These are phyloP conservation scores for Aleadryas rufinucha DNA, from an alignment of 2,113 vertebrate species.

Conservation along the genomic window DNA sequence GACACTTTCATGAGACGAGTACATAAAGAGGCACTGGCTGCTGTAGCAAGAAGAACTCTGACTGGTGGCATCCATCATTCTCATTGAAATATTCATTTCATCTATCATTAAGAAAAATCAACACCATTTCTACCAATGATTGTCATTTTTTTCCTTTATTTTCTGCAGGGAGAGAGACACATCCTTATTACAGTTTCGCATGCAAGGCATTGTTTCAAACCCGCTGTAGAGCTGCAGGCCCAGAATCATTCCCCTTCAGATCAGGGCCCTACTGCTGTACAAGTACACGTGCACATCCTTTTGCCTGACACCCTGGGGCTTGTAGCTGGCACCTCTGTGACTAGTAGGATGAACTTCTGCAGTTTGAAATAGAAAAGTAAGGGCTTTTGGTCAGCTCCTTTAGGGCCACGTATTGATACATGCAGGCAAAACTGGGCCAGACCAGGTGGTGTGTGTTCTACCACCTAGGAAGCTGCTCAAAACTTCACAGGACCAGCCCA, in stretches of 20 bases:
- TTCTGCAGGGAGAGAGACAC: neutral
- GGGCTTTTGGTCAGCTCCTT: neutral
- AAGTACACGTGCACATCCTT: fast-evolving
- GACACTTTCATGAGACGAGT: conserved; percentile 8
- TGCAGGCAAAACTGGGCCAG: neutral
- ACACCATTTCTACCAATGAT: conserved; percentile 37
- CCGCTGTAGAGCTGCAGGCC: neutral
- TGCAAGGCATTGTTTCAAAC: neutral
- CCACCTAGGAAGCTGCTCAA: neutral
- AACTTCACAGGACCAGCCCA: neutral
- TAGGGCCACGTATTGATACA: neutral
- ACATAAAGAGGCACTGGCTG: conserved; percentile 46
- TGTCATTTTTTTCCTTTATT: conserved; percentile 1
- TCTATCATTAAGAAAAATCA: conserved; percentile 68
- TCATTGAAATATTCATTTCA: conserved; percentile 32
- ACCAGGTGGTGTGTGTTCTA: neutral
- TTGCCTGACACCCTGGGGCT: neutral
- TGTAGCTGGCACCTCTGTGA: neutral
- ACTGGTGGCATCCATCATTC: conserved; percentile 56
- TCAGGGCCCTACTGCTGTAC: neutral
- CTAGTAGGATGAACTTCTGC: neutral
- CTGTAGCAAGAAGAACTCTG: conserved; percentile 55
- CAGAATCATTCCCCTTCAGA: neutral
- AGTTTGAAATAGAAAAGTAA: neutral
- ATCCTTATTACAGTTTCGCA: neutral